A percentile compares a stretch with the other conserved stretches of the same genome.
phyloP scores from a whole-genome alignment of 1,140 invertebrate species.

The Manduca sexta region DNA sequence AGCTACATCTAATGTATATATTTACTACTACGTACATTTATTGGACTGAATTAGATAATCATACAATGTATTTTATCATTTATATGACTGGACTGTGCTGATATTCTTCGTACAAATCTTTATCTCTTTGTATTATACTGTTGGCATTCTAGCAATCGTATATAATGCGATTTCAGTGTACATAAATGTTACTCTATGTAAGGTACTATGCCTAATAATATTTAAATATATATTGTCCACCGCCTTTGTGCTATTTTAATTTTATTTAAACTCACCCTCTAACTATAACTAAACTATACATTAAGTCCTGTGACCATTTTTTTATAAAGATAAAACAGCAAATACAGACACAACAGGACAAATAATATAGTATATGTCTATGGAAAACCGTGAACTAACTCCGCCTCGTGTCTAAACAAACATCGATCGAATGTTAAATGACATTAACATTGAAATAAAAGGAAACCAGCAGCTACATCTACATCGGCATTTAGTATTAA shows the following conservation, averaged over 20 bases:
- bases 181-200: slow-evolving; percentile 25
- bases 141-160: slow-evolving; percentile 33
- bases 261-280: not conserved
- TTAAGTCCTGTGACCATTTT: no score
- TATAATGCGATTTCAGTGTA: slow-evolving; percentile 31
- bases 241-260: slow-evolving; percentile 1
- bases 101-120: slow-evolving; percentile 51
- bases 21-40: slow-evolving; percentile 2
- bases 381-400: no score
- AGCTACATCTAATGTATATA: not conserved
- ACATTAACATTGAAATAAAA: not conserved
- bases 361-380: no score
- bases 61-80: slow-evolving; percentile 22
- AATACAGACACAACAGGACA: no score
- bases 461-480: not conserved
- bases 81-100: slow-evolving; percentile 26
- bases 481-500: no score
- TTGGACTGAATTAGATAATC: slow-evolving; percentile 34
- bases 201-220: slow-evolving; percentile 16
- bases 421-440: no score
- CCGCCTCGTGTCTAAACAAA: no score
- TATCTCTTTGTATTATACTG: slow-evolving; percentile 34
- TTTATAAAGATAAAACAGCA: no score
- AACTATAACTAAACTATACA: not conserved
- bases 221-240: slow-evolving; percentile 10